These are phyloP conservation scores for Euphonia xanthogaster DNA, from an alignment of 2,797 vertebrate species.

Conservation along the genomic window DNA sequence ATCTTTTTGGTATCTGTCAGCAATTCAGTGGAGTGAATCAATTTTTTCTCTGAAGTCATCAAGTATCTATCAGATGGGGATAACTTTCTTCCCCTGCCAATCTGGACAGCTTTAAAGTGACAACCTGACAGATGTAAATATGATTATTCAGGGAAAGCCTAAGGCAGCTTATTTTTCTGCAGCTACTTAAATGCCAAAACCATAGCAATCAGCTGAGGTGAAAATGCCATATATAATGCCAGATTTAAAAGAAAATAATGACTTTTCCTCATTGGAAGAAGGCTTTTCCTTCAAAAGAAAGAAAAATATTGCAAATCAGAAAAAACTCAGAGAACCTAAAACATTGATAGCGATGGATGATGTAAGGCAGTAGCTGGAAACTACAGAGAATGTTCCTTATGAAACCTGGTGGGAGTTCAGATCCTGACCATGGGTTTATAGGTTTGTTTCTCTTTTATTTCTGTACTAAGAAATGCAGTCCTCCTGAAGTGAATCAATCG, in stretches of 20 bases:
- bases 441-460: not conserved
- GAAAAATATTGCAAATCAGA: not conserved
- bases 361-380: not conserved
- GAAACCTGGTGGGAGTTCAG: not conserved
- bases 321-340: not conserved
- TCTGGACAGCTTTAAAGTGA: slow-evolving; percentile 6
- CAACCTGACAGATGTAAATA: slow-evolving; percentile 30
- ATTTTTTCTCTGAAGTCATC: not conserved
- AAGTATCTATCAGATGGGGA: slow-evolving; percentile 3
- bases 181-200: not conserved
- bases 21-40: slow-evolving; percentile 30
- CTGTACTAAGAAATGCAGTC: not conserved
- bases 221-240: not conserved
- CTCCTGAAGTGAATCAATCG: not conserved
- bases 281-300: not conserved
- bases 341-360: not conserved
- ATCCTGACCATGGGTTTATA: not conserved
- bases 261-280: not conserved
- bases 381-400: not conserved
- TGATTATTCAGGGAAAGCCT: not conserved
- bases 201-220: not conserved
- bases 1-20: not conserved
- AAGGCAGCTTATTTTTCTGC: not conserved
- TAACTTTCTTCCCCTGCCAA: not conserved
- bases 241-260: not conserved